A percentile compares a stretch with the other conserved stretches of the same genome.
phyloP scores from a whole-genome alignment of 1,140 invertebrate species.

The Sitophilus oryzae region DNA sequence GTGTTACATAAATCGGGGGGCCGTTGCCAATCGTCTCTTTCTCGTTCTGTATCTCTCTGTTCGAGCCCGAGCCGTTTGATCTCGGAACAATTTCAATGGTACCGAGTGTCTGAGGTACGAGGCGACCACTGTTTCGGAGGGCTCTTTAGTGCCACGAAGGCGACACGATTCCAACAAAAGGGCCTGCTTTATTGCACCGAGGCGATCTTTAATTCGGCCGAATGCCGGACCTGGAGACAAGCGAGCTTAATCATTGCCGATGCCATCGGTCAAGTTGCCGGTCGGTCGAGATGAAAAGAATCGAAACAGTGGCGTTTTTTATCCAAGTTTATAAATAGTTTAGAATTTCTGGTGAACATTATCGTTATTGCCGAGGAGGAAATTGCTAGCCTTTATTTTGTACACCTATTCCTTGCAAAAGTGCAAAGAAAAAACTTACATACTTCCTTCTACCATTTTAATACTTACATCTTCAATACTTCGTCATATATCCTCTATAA shows the following conservation, averaged over 20 bases:
- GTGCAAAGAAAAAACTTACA: too few relatives aligned
- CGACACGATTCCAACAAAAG: slow-evolving; percentile 22
- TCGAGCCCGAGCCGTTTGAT: slow-evolving; percentile 21
- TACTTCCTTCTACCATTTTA: too few relatives aligned
- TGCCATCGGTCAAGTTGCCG: slow-evolving; percentile 1
- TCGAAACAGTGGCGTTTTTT: too few relatives aligned
- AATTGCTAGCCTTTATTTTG: too few relatives aligned
- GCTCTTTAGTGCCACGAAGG: slow-evolving; percentile 22
- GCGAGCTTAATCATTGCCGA: slow-evolving; percentile 12
- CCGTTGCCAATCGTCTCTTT: neutral
- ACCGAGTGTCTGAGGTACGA: slow-evolving; percentile 13
- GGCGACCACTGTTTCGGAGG: slow-evolving; percentile 16
- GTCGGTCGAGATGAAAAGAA: neutral
- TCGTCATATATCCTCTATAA: too few relatives aligned
- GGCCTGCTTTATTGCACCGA: slow-evolving; percentile 13
- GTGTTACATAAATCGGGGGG: slow-evolving; percentile 18
- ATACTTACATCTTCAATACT: too few relatives aligned
- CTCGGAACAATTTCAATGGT: slow-evolving; percentile 6
- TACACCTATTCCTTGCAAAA: too few relatives aligned
- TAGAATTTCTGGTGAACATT: too few relatives aligned
- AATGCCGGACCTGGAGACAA: neutral
- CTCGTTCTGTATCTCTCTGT: slow-evolving; percentile 1
- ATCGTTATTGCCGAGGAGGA: too few relatives aligned
- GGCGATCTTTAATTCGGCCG: slow-evolving; percentile 10
- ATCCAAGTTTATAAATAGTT: too few relatives aligned